A percentile compares a stretch with the other conserved stretches of the same genome.
phyloP scores from a whole-genome alignment of 2,888 invertebrate genomes.

The Anthophora plumipes region DNA sequence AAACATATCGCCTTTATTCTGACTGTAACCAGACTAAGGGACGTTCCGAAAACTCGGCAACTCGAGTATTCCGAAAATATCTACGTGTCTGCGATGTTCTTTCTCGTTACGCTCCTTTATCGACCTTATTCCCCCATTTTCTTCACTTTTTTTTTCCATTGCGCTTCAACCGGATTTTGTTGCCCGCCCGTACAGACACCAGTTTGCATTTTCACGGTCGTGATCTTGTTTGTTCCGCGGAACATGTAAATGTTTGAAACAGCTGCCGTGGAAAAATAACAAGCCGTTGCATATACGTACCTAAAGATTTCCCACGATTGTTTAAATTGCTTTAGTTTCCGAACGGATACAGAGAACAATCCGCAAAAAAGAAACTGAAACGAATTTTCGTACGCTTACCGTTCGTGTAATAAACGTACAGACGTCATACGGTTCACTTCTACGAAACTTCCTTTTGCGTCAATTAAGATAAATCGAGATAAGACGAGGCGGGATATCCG shows the following conservation, averaged over 20 bases:
- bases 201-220: not conserved
- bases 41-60: slow-evolving; percentile 21
- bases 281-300: not conserved
- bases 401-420: not conserved
- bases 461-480: slow-evolving; percentile 73
- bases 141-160: not conserved
- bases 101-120: not conserved
- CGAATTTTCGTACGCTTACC: not conserved
- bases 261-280: too few species aligned
- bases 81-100: slow-evolving; percentile 15
- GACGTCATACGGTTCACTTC: slow-evolving; percentile 8
- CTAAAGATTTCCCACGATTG: not conserved
- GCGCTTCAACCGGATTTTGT: not conserved
- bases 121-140: not conserved
- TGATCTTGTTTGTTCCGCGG: not conserved
- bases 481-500: slow-evolving; percentile 70
- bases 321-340: not conserved
- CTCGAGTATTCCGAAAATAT: slow-evolving; percentile 22
- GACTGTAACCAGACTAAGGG: slow-evolving; percentile 2
- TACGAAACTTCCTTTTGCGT: slow-evolving; percentile 58
- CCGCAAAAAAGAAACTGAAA: not conserved
- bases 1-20: slow-evolving; percentile 10
- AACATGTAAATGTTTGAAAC: not conserved
- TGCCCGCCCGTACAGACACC: too few species aligned
- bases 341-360: not conserved